Conservation (phyloP, 2,888 invertebrate genomes). For the Drosophila neonasuta region DNA sequence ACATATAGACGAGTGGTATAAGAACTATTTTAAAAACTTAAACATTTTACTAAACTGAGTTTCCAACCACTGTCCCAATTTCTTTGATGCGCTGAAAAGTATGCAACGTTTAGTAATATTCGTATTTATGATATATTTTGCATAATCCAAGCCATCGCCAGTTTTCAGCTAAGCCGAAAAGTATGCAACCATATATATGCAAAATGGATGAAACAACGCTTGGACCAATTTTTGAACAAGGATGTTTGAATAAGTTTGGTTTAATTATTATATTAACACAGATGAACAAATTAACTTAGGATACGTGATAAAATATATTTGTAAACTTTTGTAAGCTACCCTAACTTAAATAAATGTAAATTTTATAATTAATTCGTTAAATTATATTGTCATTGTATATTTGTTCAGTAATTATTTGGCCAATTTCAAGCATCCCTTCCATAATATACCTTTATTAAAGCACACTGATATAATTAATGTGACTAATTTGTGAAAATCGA, state of each 20-base stretch:
- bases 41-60: background rate
- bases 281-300: too few species aligned
- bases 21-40: constrained; percentile 9
- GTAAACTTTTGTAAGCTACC: too few species aligned
- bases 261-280: too few species aligned
- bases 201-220: too few species aligned
- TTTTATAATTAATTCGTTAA: too few species aligned
- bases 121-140: background rate
- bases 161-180: constrained; percentile 5
- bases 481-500: constrained; percentile 81
- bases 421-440: background rate
- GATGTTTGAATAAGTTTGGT: too few species aligned
- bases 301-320: too few species aligned
- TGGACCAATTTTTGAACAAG: background rate
- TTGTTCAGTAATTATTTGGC: too few species aligned
- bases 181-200: constrained; percentile 6
- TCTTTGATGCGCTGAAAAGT: constrained; percentile 14
- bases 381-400: too few species aligned
- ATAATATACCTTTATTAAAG: constrained; percentile 5
- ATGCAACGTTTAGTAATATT: background rate
- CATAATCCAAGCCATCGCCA: background rate
- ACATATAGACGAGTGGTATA: too few species aligned
- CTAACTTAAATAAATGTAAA: too few species aligned
- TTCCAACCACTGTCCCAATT: background rate
- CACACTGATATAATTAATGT: constrained; percentile 77